These are phyloP conservation scores for Selenia dentaria DNA, from an alignment of 2,888 invertebrate genomes.

Conservation along the genomic window DNA sequence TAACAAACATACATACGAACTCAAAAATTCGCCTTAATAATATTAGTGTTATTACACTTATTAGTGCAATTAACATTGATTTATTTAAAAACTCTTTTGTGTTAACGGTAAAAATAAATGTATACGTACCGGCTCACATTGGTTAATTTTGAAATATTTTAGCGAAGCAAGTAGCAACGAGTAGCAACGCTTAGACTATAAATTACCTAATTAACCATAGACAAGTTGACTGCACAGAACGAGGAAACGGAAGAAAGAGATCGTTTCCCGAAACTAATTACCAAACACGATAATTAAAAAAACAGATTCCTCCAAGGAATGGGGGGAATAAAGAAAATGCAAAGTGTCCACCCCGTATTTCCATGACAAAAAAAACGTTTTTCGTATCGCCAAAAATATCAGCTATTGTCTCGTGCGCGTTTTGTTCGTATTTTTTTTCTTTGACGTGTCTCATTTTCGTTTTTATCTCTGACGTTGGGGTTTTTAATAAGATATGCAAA, in stretches of 20 bases:
- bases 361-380: constrained; percentile 75
- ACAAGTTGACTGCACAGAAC: constrained; percentile 71
- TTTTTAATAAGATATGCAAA: constrained; percentile 83
- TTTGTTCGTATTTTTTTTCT: constrained; percentile 69
- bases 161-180: too few relatives aligned
- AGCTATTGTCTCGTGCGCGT: constrained; percentile 77
- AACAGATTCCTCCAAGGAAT: constrained; percentile 76
- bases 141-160: too few relatives aligned
- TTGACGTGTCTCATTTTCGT: constrained; percentile 79
- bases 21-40: too few relatives aligned
- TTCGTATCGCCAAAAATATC: constrained; percentile 79
- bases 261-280: constrained; percentile 83
- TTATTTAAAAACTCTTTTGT: too few relatives aligned
- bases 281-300: constrained; percentile 84
- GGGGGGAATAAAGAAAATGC: constrained; percentile 80
- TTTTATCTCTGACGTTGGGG: constrained; percentile 75
- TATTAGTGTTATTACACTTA: too few relatives aligned
- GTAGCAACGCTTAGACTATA: constrained; percentile 56
- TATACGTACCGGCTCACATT: too few relatives aligned
- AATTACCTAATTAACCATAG: constrained; percentile 76
- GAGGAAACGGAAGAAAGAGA: constrained; percentile 71
- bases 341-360: constrained; percentile 81
- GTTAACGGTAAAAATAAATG: too few relatives aligned
- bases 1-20: too few relatives aligned
- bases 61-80: too few relatives aligned